These are phyloP conservation scores for Prenolepis imparis DNA, from an alignment of 2,888 invertebrate species.

Conservation along the genomic window DNA sequence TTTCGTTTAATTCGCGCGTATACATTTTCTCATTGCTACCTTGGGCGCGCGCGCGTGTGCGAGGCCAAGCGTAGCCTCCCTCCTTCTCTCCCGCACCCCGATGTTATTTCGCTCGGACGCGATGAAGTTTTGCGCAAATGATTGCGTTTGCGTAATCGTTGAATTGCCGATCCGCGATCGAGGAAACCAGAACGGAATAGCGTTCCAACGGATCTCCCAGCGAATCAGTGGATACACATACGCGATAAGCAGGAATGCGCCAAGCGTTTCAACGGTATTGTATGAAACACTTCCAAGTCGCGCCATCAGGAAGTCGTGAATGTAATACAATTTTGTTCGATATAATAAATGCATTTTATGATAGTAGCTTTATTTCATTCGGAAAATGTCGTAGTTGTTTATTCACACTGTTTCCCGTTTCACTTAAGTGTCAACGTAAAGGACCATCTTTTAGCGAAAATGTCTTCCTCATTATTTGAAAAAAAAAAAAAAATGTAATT, in stretches of 20 bases:
- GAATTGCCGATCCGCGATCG: conserved; percentile 18
- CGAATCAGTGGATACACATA: background rate
- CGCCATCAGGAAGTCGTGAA: background rate
- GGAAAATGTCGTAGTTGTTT: background rate
- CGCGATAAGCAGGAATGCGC: background rate
- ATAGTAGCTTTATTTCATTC: background rate
- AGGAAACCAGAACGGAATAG: conserved; percentile 33
- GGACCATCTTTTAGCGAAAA: background rate
- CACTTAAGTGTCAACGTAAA: background rate
- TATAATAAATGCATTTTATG: background rate
- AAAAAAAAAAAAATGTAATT: no score
- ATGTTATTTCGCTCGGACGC: background rate
- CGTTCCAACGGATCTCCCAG: conserved; percentile 3
- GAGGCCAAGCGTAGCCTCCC: conserved; percentile 5
- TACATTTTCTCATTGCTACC: conserved; percentile 43
- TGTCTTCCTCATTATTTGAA: background rate
- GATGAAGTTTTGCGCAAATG: conserved; percentile 6
- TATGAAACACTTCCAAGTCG: background rate
- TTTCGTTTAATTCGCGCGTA: conserved; percentile 41
- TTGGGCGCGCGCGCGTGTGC: background rate
- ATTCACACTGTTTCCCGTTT: background rate
- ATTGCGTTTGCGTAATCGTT: conserved; percentile 37
- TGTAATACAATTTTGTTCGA: background rate
- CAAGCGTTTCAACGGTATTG: conserved; percentile 18
- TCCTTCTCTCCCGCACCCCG: no score